Percentiles rank a stretch among this genome's conserved stretches.
phyloP scores from a whole-genome alignment of 2,113 vertebrate species.

The Aphyosemion australe region DNA sequence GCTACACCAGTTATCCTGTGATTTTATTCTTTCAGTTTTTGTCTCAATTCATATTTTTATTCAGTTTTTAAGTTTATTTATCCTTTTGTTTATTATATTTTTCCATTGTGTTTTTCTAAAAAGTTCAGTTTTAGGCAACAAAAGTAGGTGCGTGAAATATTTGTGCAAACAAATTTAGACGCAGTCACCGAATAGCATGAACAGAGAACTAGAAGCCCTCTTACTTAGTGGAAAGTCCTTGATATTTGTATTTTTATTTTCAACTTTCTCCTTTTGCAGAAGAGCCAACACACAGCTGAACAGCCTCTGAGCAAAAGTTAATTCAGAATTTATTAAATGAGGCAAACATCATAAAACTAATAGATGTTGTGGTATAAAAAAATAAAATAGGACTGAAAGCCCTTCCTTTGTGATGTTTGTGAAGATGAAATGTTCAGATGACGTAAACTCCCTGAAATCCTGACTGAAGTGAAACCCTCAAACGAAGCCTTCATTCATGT shows the following conservation, averaged over 20 bases:
- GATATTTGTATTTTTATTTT: slow-evolving; percentile 4
- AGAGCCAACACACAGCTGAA: background rate
- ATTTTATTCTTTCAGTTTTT: too few relatives aligned
- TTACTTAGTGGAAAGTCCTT: background rate
- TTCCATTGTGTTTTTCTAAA: background rate
- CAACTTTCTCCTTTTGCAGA: background rate
- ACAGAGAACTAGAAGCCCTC: background rate
- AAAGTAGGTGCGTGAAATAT: slow-evolving; percentile 9
- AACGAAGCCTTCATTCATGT: slow-evolving; percentile 59
- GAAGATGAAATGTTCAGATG: slow-evolving; percentile 47
- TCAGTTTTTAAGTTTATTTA: too few relatives aligned
- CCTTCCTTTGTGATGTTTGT: slow-evolving; percentile 50
- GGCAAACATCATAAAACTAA: slow-evolving; percentile 30
- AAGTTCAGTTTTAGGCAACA: background rate
- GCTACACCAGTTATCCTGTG: too few relatives aligned
- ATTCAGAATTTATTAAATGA: slow-evolving; percentile 23
- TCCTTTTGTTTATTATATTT: too few relatives aligned
- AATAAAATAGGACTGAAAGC: slow-evolving; percentile 13
- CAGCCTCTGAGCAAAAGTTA: background rate
- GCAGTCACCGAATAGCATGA: background rate
- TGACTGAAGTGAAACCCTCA: slow-evolving; percentile 44
- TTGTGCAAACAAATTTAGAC: slow-evolving; percentile 3
- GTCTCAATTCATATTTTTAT: too few relatives aligned
- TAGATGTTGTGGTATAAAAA: slow-evolving; percentile 14
- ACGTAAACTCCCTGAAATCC: slow-evolving; percentile 60